Base-by-base conservation (phyloP, 2,888 invertebrate species). In the Carcina quercana region DNA sequence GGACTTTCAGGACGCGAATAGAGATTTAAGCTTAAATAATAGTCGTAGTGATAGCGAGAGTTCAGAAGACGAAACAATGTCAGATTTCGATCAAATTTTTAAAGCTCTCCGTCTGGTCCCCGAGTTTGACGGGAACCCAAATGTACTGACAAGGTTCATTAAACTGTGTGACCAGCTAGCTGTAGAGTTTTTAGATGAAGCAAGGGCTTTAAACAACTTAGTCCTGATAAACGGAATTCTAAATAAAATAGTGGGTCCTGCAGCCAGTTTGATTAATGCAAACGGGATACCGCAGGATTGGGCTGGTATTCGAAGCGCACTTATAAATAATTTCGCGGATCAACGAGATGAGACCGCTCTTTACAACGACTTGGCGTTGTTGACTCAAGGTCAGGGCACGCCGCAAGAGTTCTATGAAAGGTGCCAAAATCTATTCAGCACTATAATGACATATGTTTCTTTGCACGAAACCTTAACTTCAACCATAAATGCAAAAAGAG, bases 371-470 rank as follows among this genome's bases (percentile, higher is more conserved):
- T 7, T 17, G 5, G 7, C 7, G 17, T 5, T 17, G 7, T 5
- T 7, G 7, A 17, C 17, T 7, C 17, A 17, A 7, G 17, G 17
- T 5, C 5, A 17, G 5, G 7, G 17, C 7, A 17, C 17, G 5
- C 17, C 17, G 5, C 17, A 17, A 17, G 17, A 17, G 7, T 17
- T 5, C 7, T 17, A 17, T 17, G 17, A 17, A 5, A 17, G 7
- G 7, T 17, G 17, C 7, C 5, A 5, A 5, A 27, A 27, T 27
- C 10, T 27, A 2, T 5, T 24, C 6, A 22, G 24, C 8, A 30
- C 30, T 1, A 30, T 30, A 22, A 24, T 30, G 30, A 22, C 30
- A 2, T 30, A 30, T 24, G 24, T 30, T 1, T 2, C 1, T 5
- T 15, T 30, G 1, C 30, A 30, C 15, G 30, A 30, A 12, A 13